Evolutionary conservation across 1,140 invertebrate species (phyloP).

Genomic region (Capitella teleta): DNA sequence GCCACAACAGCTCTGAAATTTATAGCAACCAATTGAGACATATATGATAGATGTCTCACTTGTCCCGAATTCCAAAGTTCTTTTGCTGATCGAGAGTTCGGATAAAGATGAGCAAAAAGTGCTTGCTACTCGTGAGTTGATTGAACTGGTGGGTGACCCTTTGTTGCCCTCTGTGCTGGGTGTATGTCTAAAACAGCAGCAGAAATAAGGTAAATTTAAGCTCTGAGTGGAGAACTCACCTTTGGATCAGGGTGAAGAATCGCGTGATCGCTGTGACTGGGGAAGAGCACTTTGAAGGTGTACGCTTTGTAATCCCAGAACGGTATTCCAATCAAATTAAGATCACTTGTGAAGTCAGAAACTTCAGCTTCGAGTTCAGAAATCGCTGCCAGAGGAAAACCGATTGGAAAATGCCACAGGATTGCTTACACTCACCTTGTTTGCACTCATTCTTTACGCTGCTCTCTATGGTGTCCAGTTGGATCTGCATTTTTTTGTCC

Average conservation of each 20-base stretch:
- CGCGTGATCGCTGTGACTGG: constrained; percentile 60
- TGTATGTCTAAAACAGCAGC: constrained; percentile 30
- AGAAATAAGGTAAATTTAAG: background rate
- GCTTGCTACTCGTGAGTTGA: constrained; percentile 95
- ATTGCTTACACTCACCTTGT: constrained; percentile 65
- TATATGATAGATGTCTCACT: constrained; percentile 36
- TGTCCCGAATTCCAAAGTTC: constrained; percentile 75
- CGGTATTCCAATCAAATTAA: constrained; percentile 90
- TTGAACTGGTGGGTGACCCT: constrained; percentile 88
- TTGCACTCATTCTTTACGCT: constrained; percentile 96
- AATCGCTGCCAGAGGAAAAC: constrained; percentile 58
- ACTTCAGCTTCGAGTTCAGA: constrained; percentile 98
- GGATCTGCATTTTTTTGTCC: constrained; percentile 94
- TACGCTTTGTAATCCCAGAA: constrained; percentile 91
- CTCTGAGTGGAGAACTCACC: constrained; percentile 20
- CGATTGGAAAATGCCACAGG: constrained; percentile 49
- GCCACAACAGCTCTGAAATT: constrained; percentile 84
- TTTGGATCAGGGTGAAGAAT: constrained; percentile 46
- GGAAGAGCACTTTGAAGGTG: constrained; percentile 98
- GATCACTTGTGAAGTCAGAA: constrained; percentile 90
- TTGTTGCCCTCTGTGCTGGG: constrained; percentile 79
- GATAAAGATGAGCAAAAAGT: constrained; percentile 93
- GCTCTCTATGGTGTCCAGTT: constrained; percentile 98
- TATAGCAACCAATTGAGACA: too few relatives aligned
- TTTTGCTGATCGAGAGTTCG: constrained; percentile 94